These are phyloP conservation scores for Trichogramma dendrolimi DNA, from an alignment of 2,888 invertebrate species.

Conservation along the genomic window DNA sequence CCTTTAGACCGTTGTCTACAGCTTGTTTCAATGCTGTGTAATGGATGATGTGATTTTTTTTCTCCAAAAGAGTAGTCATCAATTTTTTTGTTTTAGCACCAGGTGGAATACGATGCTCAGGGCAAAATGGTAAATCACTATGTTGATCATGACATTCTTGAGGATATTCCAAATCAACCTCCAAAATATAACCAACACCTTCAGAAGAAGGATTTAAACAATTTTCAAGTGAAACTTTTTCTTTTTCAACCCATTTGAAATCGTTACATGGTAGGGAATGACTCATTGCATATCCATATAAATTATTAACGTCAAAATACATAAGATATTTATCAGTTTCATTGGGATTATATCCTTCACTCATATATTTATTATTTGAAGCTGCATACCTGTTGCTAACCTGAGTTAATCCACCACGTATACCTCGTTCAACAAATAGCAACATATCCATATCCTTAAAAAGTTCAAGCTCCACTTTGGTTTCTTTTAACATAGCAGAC, in stretches of 20 bases:
- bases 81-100: constrained; percentile 15
- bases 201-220: constrained; percentile 2
- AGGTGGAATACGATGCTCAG: constrained; percentile 17
- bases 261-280: constrained; percentile 28
- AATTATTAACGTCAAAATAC: constrained; percentile 34
- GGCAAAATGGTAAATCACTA: constrained; percentile 30
- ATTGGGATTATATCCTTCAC: constrained; percentile 19
- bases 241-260: constrained; percentile 31
- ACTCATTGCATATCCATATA: constrained; percentile 33
- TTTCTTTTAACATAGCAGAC: neutral
- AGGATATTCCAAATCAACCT: constrained; percentile 19
- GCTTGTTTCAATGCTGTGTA: constrained; percentile 18
- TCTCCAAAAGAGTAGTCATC: constrained; percentile 9
- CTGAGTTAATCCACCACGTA: constrained; percentile 31
- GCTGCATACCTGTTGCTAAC: constrained; percentile 20
- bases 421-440: constrained; percentile 30
- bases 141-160: constrained; percentile 10
- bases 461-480: neutral
- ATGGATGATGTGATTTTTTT: neutral
- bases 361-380: constrained; percentile 32
- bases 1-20: constrained; percentile 33
- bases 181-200: constrained; percentile 18
- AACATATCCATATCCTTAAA: constrained; percentile 28
- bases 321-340: constrained; percentile 25
- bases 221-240: constrained; percentile 5